phyloP scores from a whole-genome alignment of 2,113 vertebrate genomes.

The Microcebus jonahi region DNA sequence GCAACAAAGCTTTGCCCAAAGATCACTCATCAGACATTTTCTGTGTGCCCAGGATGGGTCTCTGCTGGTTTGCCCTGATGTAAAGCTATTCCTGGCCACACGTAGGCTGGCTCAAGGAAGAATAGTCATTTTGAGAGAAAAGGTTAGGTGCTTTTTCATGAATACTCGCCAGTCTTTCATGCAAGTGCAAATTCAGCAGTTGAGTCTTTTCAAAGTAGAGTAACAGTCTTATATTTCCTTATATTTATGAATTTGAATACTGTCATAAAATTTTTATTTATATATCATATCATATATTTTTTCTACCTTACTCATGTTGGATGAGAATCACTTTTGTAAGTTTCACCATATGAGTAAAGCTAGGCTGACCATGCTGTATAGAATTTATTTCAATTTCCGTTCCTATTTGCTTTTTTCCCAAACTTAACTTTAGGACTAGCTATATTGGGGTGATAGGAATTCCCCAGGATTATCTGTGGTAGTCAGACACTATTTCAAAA shows the following conservation, averaged over 20 bases:
- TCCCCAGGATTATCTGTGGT: neutral
- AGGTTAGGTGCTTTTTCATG: neutral
- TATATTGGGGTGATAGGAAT: neutral
- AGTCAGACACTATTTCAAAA: neutral
- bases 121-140: neutral
- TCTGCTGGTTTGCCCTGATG: neutral
- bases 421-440: neutral
- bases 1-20: neutral
- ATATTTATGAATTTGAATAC: neutral
- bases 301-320: neutral
- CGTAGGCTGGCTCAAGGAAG: neutral
- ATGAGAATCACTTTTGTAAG: neutral
- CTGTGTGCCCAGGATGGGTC: neutral
- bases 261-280: neutral
- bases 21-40: neutral
- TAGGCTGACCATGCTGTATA: neutral
- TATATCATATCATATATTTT: neutral
- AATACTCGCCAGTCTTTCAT: neutral
- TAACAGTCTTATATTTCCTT: neutral
- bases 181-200: neutral
- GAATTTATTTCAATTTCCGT: neutral
- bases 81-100: neutral
- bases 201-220: neutral
- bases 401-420: neutral
- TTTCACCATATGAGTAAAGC: neutral